These are phyloP conservation scores for Gadopsis marmoratus DNA, from an alignment of 2,797 vertebrate species.

Conservation along the genomic window DNA sequence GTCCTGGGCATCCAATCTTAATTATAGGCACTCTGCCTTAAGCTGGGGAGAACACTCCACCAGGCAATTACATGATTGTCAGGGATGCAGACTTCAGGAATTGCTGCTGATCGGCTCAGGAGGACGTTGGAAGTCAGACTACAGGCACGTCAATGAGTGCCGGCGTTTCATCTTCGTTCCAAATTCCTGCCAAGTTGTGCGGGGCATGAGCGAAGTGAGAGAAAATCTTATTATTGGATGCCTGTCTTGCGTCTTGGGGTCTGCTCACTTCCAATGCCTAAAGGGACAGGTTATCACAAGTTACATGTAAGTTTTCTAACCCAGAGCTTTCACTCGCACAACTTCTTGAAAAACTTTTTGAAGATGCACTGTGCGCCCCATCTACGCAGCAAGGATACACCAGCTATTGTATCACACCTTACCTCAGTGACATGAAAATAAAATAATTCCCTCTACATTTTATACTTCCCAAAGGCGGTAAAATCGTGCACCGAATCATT, in stretches of 20 bases:
- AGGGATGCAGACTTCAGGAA: constrained; percentile 61
- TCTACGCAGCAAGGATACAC: not conserved
- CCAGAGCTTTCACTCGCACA: constrained; percentile 49
- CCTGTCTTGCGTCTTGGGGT: constrained; percentile 62
- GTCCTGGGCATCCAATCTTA: constrained; percentile 83
- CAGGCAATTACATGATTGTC: constrained; percentile 76
- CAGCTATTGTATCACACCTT: not conserved
- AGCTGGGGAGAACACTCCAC: constrained; percentile 72
- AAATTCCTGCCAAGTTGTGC: constrained; percentile 78
- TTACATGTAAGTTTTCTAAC: constrained; percentile 59
- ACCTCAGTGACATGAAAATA: constrained; percentile 16
- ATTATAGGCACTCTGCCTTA: constrained; percentile 80
- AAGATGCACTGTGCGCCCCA: not conserved
- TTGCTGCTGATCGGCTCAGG: constrained; percentile 63
- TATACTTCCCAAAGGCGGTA: constrained; percentile 16
- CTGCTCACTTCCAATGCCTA: constrained; percentile 63
- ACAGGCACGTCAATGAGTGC: constrained; percentile 63
- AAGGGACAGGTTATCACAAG: constrained; percentile 68
- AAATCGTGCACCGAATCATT: constrained; percentile 34
- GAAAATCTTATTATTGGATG: constrained; percentile 65
- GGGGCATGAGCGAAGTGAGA: constrained; percentile 52
- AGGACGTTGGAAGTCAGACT: constrained; percentile 66
- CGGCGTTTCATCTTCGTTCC: constrained; percentile 62
- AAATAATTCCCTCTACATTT: not conserved
- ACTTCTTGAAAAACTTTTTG: constrained; percentile 51